phyloP scores from a whole-genome alignment of 35 echinoderm and acorn worm species.

The Hemicentrotus pulcherrimus region DNA sequence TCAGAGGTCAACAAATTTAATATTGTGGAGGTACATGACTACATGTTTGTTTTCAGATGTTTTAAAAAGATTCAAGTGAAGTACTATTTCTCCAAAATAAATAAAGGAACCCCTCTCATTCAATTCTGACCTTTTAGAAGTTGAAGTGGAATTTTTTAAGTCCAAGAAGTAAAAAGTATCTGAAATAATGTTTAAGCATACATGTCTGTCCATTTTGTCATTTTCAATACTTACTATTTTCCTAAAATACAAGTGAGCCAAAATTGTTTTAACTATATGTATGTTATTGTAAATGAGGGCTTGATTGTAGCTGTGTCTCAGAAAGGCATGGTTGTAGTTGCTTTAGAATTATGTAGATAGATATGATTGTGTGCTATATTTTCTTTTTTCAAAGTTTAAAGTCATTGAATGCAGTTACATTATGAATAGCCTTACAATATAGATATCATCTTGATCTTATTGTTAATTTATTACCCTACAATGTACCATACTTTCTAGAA shows the following conservation, averaged over 20 bases:
- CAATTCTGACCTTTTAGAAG: too few relatives aligned
- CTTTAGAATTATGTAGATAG: background rate
- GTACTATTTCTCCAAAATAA: too few relatives aligned
- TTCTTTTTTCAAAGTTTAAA: background rate
- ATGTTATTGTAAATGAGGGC: background rate
- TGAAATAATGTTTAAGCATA: background rate
- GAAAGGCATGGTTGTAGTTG: background rate
- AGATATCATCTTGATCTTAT: background rate
- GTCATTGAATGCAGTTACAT: background rate
- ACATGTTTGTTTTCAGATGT: too few relatives aligned
- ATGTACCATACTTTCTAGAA: background rate
- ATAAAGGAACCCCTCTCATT: too few relatives aligned
- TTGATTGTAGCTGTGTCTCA: background rate
- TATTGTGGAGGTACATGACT: too few relatives aligned
- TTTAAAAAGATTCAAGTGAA: too few relatives aligned
- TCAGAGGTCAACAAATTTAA: too few relatives aligned
- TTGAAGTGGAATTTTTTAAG: background rate
- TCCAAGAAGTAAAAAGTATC: background rate
- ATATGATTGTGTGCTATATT: conserved; percentile 19
- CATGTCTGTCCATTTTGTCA: background rate
- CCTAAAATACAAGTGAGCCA: background rate
- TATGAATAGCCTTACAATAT: background rate
- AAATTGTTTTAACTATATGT: background rate
- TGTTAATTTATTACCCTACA: background rate
- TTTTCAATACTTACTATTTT: too few relatives aligned